These are phyloP conservation scores for Distichodus sexfasciatus DNA, from an alignment of 2,797 vertebrate genomes.

Conservation along the genomic window DNA sequence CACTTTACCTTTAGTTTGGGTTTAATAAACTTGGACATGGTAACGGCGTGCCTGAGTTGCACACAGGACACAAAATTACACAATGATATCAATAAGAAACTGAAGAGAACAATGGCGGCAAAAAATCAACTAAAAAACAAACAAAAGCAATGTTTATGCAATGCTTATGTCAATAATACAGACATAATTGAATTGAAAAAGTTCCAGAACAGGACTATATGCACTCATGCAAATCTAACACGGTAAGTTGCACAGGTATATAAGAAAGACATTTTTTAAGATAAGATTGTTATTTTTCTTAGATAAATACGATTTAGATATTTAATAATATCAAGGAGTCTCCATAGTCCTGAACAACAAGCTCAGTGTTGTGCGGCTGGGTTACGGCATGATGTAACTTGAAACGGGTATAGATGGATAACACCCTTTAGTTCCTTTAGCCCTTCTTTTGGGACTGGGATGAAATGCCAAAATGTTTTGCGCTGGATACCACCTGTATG, in stretches of 20 bases:
- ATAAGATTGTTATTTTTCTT: too few relatives aligned
- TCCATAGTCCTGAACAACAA: not conserved
- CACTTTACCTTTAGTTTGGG: constrained; percentile 86
- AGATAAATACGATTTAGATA: too few relatives aligned
- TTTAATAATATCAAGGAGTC: not conserved
- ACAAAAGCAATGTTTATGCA: not conserved
- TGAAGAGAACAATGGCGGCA: not conserved
- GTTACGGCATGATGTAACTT: constrained; percentile 25
- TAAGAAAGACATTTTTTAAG: too few relatives aligned
- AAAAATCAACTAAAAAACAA: not conserved
- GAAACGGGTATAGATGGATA: constrained; percentile 13
- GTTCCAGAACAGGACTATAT: not conserved
- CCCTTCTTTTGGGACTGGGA: not conserved
- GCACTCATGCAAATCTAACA: not conserved
- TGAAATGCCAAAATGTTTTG: not conserved
- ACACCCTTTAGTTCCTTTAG: not conserved
- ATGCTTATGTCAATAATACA: not conserved
- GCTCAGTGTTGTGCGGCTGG: not conserved
- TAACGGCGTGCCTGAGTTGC: constrained; percentile 66
- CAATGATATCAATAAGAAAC: constrained; percentile 34
- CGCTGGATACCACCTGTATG: too few relatives aligned
- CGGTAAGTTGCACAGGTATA: too few relatives aligned
- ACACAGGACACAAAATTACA: constrained; percentile 47
- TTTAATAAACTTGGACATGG: constrained; percentile 88
- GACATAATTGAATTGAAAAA: not conserved